These are phyloP conservation scores for Euproctis similis DNA, from an alignment of 2,888 invertebrate species.

Conservation along the genomic window DNA sequence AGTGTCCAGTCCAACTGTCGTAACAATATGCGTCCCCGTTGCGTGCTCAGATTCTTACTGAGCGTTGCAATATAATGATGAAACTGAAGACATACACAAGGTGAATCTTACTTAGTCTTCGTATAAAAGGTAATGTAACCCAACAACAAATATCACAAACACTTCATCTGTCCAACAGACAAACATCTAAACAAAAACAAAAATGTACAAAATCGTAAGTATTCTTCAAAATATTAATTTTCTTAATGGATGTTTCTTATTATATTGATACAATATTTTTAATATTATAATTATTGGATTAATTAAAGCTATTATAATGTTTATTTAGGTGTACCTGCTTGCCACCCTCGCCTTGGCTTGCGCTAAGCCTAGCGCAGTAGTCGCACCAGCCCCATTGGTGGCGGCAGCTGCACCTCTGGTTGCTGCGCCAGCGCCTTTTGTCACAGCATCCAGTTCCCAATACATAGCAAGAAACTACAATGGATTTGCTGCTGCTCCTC, in stretches of 20 bases:
- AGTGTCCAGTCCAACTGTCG: conserved; percentile 37
- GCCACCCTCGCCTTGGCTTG: conserved; percentile 56
- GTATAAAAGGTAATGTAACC: conserved; percentile 68
- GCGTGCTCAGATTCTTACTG: conserved; percentile 58
- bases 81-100: conserved; percentile 60
- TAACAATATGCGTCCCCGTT: conserved; percentile 54
- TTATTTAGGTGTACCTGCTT: conserved; percentile 50
- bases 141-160: conserved; percentile 49
- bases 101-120: conserved; percentile 58
- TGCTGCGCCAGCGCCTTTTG: conserved; percentile 69
- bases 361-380: conserved; percentile 34
- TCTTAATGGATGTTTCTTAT: too few relatives aligned
- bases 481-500: conserved; percentile 56
- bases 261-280: too few relatives aligned
- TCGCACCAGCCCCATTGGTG: conserved; percentile 42
- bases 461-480: conserved; percentile 79
- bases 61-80: conserved; percentile 50
- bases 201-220: conserved; percentile 63
- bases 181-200: conserved; percentile 35
- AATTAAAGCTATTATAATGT: background rate
- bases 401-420: conserved; percentile 53
- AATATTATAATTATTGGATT: background rate
- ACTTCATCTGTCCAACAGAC: conserved; percentile 48
- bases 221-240: background rate
- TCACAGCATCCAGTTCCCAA: conserved; percentile 80